Evolutionary conservation across 2,797 vertebrate species (phyloP), one percentile per base, ranked within the genome.

Genomic region (Phoeniculus purpureus): DNA sequence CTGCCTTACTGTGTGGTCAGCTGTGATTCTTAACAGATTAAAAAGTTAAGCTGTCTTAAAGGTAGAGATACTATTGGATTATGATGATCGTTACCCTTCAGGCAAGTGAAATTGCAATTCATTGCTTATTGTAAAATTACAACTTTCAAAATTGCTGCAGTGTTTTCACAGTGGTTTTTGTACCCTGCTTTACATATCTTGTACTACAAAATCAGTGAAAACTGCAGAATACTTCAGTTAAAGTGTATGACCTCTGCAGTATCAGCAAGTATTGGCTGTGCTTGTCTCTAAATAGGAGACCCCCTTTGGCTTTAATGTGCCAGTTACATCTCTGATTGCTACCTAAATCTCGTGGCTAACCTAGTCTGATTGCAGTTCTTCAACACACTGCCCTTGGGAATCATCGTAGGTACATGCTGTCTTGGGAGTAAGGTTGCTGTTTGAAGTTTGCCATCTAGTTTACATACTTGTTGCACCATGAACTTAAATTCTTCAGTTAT

Each of bases 331-430:
- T 81, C 23, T 65, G 71, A 13, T 10, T 66, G 34, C 64, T 47
- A 1, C 2, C 2, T 27, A 27, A 8, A 40, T n/a, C 40, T 68
- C 20, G 1, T 2, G 43, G 62, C 34, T 77, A 45, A 11, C 17
- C 11, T 50, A 1, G 3, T 55, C 47, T 55, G 56, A 47, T 6
- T 70, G 68, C 74, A 37, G 22, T 27, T 60, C 1, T 15, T 31
- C 45, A 85, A 45, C 26, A 26, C 73, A 58, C 77, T 81, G 76
- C 58, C 51, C 37, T 60, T 81, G 45, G 34, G 59, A 83, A 60
- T 85, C 50, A 16, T 31, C 68, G 7, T 64, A 70, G 40, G 18
- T 15, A 11, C 31, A 12, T 55, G 34, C 51, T 74, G 0, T 76
- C 6, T 14, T 67, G 45, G 21, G 70, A 20, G 7, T 29, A 2